phyloP scores from a whole-genome alignment of 1,140 invertebrate species.

The Pachypsylla venusta region DNA sequence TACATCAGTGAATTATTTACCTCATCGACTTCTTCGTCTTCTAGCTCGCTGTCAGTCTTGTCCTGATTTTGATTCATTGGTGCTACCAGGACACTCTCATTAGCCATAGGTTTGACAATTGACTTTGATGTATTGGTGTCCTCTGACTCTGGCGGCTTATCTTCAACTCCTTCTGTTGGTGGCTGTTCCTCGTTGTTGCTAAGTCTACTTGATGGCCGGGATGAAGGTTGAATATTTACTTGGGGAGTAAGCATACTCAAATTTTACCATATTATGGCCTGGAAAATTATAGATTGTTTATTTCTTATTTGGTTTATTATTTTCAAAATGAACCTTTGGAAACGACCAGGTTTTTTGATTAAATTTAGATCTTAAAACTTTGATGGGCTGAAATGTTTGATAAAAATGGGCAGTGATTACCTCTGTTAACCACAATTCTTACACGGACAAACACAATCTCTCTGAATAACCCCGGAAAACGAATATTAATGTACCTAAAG shows the following conservation, averaged over 20 bases:
- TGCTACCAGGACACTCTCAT: neutral
- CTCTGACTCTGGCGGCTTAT: neutral
- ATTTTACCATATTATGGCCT: slow-evolving; percentile 7
- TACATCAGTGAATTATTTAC: neutral
- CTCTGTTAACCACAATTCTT: no score
- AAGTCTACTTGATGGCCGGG: slow-evolving; percentile 12
- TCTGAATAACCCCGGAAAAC: no score
- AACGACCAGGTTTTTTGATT: no score
- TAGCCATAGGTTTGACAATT: neutral
- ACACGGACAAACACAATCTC: no score
- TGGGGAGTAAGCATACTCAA: slow-evolving; percentile 15
- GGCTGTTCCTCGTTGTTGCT: neutral
- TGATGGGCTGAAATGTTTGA: no score
- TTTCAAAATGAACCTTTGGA: no score
- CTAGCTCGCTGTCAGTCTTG: neutral
- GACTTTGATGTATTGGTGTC: neutral
- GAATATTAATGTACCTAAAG: no score
- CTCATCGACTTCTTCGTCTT: slow-evolving; percentile 10
- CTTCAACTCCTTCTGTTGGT: neutral
- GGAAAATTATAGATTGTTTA: no score
- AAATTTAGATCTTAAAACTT: no score
- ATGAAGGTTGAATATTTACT: slow-evolving; percentile 15
- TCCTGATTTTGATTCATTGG: slow-evolving; percentile 1
- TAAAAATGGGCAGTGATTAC: no score
- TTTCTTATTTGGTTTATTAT: no score